Base-by-base conservation (phyloP, 2,888 invertebrate species). In the Xestia sexstrigata region DNA sequence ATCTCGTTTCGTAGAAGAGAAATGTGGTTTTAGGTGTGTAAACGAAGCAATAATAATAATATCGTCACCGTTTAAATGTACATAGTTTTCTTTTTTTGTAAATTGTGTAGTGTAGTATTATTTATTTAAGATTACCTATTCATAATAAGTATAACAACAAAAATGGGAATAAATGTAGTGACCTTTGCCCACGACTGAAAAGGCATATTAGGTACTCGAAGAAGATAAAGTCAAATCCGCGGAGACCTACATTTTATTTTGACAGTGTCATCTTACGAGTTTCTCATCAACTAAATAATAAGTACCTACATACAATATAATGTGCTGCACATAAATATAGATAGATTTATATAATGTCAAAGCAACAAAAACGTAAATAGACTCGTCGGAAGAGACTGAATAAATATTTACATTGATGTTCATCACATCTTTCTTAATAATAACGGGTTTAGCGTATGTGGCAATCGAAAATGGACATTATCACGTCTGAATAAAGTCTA, bases 361-460 rank as follows among this genome's bases (percentile, higher is more conserved):
- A 80, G 81, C 83, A 74, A 84, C 74, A 74, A 60, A 69, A 76
- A 68, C 52, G 71, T 81, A 74, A 83, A 86, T 67, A 83, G 71
- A 85, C n/a, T 78, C 75, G 63, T 83, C 70, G n/a, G 70, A 82
- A 82, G 72, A 81, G 70, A 78, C 78, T 81, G 70, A 81, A 74
- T 85, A 85, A 86, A 86, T 87, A 84, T 88, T 89, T 82, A 84
- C 86, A 81, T 76, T 80, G 85, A 88, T 87, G 85, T 86, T 87
- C 87, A 86, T 89, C 84, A 86, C 81, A 82, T 82, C 47, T 87
- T 84, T 78, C 74, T 83, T 84, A 79, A 83, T 82, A 86, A 81
- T 82, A 79, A 81, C 66, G 20, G 70, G 49, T 79, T 67, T 83
- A n/a, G 39, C 58, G 17, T 67, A 26, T 39, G 1, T 52, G n/a